phyloP scores from a whole-genome alignment of 2,888 invertebrate species.

The Piscicola geometra region DNA sequence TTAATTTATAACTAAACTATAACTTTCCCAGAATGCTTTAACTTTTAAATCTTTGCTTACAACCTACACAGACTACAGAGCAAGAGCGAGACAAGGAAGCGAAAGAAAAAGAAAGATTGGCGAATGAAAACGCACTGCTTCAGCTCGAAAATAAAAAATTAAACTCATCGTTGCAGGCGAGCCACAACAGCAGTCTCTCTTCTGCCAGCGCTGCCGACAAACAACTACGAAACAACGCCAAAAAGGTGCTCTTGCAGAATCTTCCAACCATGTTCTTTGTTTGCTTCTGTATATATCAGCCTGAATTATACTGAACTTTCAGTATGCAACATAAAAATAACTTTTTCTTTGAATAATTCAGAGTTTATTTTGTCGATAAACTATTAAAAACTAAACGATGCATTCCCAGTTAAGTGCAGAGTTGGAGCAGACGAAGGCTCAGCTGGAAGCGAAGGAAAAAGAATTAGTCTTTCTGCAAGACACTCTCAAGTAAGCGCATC shows the following conservation, averaged over 20 bases:
- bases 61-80: constrained; percentile 4
- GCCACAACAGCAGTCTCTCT: not conserved
- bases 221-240: not conserved
- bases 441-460: constrained; percentile 31
- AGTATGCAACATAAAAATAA: no score
- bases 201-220: not conserved
- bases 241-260: constrained; percentile 6
- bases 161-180: not conserved
- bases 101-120: constrained; percentile 25
- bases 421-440: constrained; percentile 20
- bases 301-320: no score
- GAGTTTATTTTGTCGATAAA: no score
- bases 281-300: no score
- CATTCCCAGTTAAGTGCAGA: constrained; percentile 16
- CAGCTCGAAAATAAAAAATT: constrained; percentile 30
- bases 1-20: no score
- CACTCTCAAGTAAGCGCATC: constrained; percentile 32
- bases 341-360: no score
- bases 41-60: no score
- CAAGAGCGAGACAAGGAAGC: constrained; percentile 16
- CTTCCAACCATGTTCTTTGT: no score
- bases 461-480: constrained; percentile 34
- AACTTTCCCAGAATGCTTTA: no score
- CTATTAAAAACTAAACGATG: no score
- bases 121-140: constrained; percentile 5